Evolutionary conservation across 2,113 vertebrate genomes (phyloP).

Genomic region (Poicephalus meyeri): DNA sequence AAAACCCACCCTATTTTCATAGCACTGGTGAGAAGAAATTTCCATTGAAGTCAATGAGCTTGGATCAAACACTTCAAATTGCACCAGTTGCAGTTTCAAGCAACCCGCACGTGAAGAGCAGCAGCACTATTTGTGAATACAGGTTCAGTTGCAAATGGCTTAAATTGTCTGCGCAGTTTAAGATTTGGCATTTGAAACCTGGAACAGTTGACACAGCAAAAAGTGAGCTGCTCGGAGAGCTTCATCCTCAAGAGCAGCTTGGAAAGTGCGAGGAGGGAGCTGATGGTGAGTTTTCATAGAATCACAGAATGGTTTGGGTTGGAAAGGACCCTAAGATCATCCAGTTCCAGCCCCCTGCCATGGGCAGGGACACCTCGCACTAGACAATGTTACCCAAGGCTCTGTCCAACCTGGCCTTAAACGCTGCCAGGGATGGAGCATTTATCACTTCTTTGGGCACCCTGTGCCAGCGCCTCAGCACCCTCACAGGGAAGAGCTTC

Average conservation of each 20-base stretch:
- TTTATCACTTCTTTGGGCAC: neutral
- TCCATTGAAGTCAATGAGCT: neutral
- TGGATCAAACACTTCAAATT: neutral
- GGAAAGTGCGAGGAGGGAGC: neutral
- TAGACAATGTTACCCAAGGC: neutral
- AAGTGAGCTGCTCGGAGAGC: neutral
- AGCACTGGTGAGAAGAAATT: neutral
- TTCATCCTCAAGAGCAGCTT: neutral
- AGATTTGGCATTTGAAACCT: neutral
- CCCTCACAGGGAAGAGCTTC: neutral
- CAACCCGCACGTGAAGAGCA: fast-evolving
- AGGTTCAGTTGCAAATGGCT: neutral
- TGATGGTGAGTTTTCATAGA: neutral
- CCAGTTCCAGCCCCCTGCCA: neutral
- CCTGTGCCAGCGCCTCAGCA: neutral
- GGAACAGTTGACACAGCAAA: neutral
- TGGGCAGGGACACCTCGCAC: neutral
- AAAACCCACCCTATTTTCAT: neutral
- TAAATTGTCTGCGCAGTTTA: neutral
- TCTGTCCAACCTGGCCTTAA: neutral
- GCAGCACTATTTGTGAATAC: neutral
- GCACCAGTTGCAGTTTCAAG: neutral
- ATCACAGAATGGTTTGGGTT: neutral
- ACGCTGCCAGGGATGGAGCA: neutral
- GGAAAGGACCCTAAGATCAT: neutral